phyloP scores from a whole-genome alignment of 1,140 invertebrate species.

The Rhopalosiphum maidis region DNA sequence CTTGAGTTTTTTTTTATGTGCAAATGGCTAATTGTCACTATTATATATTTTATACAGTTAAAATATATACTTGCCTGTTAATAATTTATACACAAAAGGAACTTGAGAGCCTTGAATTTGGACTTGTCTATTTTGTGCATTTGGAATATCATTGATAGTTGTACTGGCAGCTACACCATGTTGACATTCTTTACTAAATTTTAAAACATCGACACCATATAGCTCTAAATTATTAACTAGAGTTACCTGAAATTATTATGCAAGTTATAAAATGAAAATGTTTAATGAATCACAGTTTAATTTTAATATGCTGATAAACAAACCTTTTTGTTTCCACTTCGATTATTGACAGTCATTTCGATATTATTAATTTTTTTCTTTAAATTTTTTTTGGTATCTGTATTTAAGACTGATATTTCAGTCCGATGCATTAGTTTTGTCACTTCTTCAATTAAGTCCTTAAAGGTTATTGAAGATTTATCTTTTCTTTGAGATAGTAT shows the following conservation, averaged over 20 bases:
- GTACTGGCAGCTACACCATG: slow-evolving; percentile 84
- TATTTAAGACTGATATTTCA: slow-evolving; percentile 71
- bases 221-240: slow-evolving; percentile 85
- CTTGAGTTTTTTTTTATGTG: too few relatives aligned
- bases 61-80: slow-evolving; percentile 68
- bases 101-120: slow-evolving; percentile 93
- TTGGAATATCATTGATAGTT: slow-evolving; percentile 76
- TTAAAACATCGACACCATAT: slow-evolving; percentile 80
- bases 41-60: neutral
- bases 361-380: slow-evolving; percentile 78
- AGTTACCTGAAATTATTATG: slow-evolving; percentile 71
- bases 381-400: slow-evolving; percentile 35
- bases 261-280: neutral
- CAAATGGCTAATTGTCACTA: neutral
- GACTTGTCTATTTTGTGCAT: slow-evolving; percentile 79
- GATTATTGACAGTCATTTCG: slow-evolving; percentile 77
- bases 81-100: slow-evolving; percentile 74
- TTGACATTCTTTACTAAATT: slow-evolving; percentile 84
- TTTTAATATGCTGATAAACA: neutral
- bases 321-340: slow-evolving; percentile 89
- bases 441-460: slow-evolving; percentile 75
- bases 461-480: slow-evolving; percentile 69
- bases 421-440: slow-evolving; percentile 77
- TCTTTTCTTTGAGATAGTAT: slow-evolving; percentile 61
- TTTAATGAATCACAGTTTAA: neutral